Evolutionary conservation across 2,888 invertebrate genomes (phyloP).

Genomic region (Drosophila picticornis): DNA sequence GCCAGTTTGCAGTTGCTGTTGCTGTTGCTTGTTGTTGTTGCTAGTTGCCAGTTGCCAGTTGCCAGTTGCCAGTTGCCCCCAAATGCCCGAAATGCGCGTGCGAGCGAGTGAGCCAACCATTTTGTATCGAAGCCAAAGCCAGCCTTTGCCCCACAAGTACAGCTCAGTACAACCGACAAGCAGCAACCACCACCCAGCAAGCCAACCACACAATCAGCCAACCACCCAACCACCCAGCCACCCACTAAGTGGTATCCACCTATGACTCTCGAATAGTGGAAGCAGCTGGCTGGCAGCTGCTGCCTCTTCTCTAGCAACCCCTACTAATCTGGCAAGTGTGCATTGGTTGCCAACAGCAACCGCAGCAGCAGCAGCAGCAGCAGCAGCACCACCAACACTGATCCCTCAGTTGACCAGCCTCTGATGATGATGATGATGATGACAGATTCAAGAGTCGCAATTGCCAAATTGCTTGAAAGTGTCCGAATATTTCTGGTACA

Average conservation of each 20-base stretch:
- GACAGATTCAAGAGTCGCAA: background rate
- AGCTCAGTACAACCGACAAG: background rate
- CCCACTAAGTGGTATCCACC: background rate
- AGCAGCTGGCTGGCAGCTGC: slow-evolving; percentile 2
- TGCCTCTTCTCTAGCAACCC: slow-evolving; percentile 47
- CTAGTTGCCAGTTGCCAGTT: slow-evolving; percentile 8
- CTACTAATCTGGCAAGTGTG: slow-evolving; percentile 52
- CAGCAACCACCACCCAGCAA: background rate
- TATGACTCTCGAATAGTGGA: background rate
- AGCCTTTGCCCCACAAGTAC: slow-evolving; percentile 20
- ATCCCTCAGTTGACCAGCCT: background rate
- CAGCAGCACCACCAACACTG: background rate
- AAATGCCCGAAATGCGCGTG: slow-evolving; percentile 36
- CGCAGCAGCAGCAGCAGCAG: background rate
- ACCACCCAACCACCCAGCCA: background rate
- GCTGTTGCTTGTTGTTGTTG: slow-evolving; percentile 15
- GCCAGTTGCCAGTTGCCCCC: slow-evolving; percentile 2
- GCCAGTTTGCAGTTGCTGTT: slow-evolving; percentile 28
- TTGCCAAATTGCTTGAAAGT: background rate
- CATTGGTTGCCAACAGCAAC: slow-evolving; percentile 30
- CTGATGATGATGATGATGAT: background rate
- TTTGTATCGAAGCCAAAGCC: slow-evolving; percentile 17
- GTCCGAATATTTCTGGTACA: background rate
- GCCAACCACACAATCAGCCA: background rate
- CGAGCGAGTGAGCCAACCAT: slow-evolving; percentile 54